Conservation (phyloP, 2,113 vertebrate species). For the Ginglymostoma cirratum region DNA sequence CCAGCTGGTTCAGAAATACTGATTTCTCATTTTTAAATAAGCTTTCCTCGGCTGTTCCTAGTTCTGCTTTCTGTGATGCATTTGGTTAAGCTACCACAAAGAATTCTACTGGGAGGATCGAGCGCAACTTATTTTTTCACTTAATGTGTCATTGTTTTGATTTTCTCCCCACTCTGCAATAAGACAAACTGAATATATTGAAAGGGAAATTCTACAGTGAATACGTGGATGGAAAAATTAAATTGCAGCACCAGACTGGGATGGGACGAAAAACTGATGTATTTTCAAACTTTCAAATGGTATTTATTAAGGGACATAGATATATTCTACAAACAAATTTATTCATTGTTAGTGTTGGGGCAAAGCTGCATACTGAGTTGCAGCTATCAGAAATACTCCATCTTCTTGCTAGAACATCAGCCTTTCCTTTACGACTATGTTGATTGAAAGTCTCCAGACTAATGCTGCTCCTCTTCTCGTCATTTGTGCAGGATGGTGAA, state of each 20-base stretch:
- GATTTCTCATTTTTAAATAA: background rate
- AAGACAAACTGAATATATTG: background rate
- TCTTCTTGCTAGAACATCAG: background rate
- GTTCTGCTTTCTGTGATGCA: background rate
- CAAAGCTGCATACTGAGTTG: background rate
- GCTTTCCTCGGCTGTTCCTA: too few species aligned
- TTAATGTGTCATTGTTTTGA: too few species aligned
- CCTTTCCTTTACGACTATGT: background rate
- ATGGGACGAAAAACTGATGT: background rate
- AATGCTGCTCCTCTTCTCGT: background rate
- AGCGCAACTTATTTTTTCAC: background rate
- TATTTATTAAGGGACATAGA: background rate
- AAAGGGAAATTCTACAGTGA: background rate
- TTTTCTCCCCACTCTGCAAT: background rate
- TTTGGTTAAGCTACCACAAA: background rate
- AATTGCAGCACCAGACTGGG: background rate
- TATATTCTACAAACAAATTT: background rate
- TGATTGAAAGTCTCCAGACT: background rate
- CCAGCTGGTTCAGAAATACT: background rate
- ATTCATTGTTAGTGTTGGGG: background rate
- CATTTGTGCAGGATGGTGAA: slow-evolving; percentile 70
- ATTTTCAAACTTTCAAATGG: background rate
- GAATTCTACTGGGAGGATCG: background rate
- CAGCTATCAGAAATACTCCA: background rate
- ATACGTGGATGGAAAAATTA: background rate